Evolutionary conservation across 2,113 vertebrate genomes (phyloP).

Genomic region (Columbina picui): DNA sequence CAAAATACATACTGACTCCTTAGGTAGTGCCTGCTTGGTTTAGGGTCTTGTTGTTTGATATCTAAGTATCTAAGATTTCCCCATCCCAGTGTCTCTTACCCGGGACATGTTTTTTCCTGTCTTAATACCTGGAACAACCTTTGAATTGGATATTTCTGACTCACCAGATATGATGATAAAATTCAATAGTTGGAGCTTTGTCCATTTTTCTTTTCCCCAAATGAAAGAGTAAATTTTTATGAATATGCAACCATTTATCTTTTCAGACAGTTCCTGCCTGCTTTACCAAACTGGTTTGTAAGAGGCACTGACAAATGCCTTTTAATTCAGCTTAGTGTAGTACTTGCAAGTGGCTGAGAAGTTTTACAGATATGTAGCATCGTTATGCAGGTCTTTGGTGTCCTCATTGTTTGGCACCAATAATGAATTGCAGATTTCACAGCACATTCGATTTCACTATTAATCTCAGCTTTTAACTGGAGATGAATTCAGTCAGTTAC

Average conservation of each 20-base stretch:
- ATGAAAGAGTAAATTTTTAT: background rate
- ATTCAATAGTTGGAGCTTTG: background rate
- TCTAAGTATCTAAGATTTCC: background rate
- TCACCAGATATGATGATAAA: rapidly evolving
- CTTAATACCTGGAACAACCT: background rate
- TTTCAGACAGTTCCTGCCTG: background rate
- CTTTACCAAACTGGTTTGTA: background rate
- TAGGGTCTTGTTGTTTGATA: background rate
- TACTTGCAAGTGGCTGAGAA: background rate
- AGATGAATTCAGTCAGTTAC: background rate
- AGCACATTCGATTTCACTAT: background rate
- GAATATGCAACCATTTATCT: background rate
- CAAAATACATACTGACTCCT: background rate
- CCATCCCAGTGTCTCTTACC: background rate
- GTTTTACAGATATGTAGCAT: background rate
- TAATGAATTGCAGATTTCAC: background rate
- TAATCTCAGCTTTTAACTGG: background rate
- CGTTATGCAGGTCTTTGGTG: background rate
- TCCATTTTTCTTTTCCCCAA: background rate
- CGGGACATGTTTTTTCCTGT: background rate
- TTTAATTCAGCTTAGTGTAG: background rate
- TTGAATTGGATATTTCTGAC: background rate
- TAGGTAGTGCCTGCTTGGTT: background rate
- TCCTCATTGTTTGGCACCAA: background rate
- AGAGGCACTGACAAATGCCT: background rate